A percentile compares a stretch with the other conserved stretches of the same genome.
These are phyloP conservation scores for Gallinago jamesoni DNA, from an alignment of 2,113 vertebrate species.

Conservation along the genomic window DNA sequence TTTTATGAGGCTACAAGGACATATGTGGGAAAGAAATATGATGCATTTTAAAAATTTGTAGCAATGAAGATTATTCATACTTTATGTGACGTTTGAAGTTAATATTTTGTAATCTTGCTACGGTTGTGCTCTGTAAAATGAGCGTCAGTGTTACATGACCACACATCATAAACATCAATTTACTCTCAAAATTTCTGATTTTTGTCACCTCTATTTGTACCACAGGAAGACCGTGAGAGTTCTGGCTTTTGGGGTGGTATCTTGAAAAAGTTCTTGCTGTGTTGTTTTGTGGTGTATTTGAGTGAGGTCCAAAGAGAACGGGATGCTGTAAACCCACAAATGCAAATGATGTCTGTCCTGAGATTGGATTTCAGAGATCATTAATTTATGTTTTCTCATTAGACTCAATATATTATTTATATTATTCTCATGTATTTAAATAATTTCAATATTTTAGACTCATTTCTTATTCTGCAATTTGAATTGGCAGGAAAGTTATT, in stretches of 20 bases:
- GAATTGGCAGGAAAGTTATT: background rate
- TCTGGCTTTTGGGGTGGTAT: background rate
- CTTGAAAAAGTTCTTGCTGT: background rate
- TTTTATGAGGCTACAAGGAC: slow-evolving; percentile 58
- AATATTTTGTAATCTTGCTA: background rate
- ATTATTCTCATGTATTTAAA: background rate
- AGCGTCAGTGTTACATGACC: background rate
- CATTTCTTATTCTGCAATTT: background rate
- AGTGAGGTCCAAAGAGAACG: background rate
- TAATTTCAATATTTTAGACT: background rate
- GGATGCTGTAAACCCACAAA: background rate
- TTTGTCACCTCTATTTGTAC: background rate
- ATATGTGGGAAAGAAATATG: slow-evolving; percentile 55
- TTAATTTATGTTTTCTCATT: background rate
- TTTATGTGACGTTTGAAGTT: slow-evolving; percentile 50
- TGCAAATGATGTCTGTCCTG: background rate
- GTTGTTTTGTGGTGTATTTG: background rate
- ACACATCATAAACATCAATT: background rate
- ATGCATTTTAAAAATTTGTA: slow-evolving; percentile 15
- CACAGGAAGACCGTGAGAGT: background rate
- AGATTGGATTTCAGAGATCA: background rate
- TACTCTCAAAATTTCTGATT: background rate
- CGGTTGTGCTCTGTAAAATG: background rate
- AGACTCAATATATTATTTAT: background rate
- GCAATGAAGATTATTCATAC: background rate